These are phyloP conservation scores for Macquaria australasica DNA, from an alignment of 2,113 vertebrate genomes.

Conservation along the genomic window DNA sequence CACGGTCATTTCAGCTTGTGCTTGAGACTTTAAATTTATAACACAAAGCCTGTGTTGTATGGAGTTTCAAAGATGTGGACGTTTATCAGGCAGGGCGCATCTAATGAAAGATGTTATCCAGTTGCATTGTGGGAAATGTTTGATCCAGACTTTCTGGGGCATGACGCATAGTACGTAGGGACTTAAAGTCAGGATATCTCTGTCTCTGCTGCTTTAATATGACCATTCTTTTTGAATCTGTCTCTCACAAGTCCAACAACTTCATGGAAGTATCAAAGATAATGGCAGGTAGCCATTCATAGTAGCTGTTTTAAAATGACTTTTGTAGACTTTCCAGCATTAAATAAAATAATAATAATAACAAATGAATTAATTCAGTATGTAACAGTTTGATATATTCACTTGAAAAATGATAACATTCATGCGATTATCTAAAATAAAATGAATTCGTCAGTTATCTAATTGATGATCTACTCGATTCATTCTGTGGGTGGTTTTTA, in stretches of 20 bases:
- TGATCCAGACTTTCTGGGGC: background rate
- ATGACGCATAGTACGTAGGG: background rate
- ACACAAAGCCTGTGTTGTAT: background rate
- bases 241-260: background rate
- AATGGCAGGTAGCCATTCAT: background rate
- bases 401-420: too few relatives aligned
- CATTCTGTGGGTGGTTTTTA: background rate
- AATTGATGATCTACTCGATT: background rate
- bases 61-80: too few relatives aligned
- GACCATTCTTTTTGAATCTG: background rate
- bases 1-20: background rate
- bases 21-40: background rate
- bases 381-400: background rate
- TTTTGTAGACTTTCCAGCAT: background rate
- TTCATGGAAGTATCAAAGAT: background rate
- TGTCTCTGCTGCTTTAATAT: background rate
- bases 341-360: background rate
- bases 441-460: constrained; percentile 4
- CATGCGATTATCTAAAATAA: background rate
- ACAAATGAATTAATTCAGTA: background rate
- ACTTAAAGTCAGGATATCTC: background rate
- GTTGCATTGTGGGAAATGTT: background rate
- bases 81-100: too few relatives aligned
- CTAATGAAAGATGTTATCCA: background rate
- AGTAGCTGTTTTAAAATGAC: background rate